A percentile compares a stretch with the other conserved stretches of the same genome.
Evolutionary conservation across 2,113 vertebrate genomes (phyloP).

Genomic region (Marmota flaviventris): DNA sequence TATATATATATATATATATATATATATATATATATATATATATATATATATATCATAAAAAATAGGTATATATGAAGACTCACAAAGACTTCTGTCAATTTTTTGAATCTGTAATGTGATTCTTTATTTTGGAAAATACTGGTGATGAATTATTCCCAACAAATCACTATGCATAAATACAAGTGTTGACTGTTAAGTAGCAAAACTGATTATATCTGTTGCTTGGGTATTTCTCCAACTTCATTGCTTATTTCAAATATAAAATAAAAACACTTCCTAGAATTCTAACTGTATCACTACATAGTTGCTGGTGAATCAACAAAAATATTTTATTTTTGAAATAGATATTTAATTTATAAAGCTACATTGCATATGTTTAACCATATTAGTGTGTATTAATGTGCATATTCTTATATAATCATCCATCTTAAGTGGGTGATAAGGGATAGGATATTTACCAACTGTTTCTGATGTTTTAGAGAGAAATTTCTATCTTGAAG

Average conservation of each 20-base stretch:
- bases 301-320: slow-evolving; percentile 24
- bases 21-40: no score
- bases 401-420: neutral
- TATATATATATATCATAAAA: slow-evolving; percentile 23
- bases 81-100: slow-evolving; percentile 59
- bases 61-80: slow-evolving; percentile 26
- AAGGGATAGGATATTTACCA: neutral
- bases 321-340: slow-evolving; percentile 28
- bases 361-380: neutral
- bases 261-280: neutral
- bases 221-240: neutral
- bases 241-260: slow-evolving; percentile 7
- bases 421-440: neutral
- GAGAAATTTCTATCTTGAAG: neutral
- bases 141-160: slow-evolving; percentile 66
- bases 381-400: neutral
- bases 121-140: slow-evolving; percentile 71
- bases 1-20: no score
- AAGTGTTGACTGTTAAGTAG: slow-evolving; percentile 61
- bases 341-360: neutral
- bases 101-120: slow-evolving; percentile 65
- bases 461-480: neutral
- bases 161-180: slow-evolving; percentile 46
- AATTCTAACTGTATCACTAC: neutral
- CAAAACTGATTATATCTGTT: slow-evolving; percentile 57